A percentile compares a stretch with the other conserved stretches of the same genome.
Conservation (phyloP, 2,888 invertebrate genomes). For the Apoderus coryli region DNA sequence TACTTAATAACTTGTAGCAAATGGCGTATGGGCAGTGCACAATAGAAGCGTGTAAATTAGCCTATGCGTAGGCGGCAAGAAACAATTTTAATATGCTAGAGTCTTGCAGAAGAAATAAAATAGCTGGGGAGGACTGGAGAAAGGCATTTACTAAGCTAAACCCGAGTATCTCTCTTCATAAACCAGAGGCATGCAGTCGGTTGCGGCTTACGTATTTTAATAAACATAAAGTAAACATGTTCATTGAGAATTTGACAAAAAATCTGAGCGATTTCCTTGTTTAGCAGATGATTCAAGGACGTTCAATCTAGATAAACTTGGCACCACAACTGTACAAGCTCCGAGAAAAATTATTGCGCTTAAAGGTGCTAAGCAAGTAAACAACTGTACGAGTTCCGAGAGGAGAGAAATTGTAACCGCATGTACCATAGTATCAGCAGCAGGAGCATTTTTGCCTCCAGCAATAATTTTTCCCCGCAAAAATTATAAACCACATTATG, state of each 20-base stretch:
- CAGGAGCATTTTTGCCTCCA: constrained; percentile 20
- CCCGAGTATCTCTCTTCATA: constrained; percentile 14
- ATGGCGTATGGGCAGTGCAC: constrained; percentile 16
- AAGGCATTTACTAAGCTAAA: constrained; percentile 12
- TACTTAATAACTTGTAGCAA: constrained; percentile 10
- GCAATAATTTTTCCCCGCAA: constrained; percentile 24
- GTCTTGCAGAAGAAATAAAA: constrained; percentile 14
- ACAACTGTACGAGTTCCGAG: constrained; percentile 24
- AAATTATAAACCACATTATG: constrained; percentile 20
- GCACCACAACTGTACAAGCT: constrained; percentile 13
- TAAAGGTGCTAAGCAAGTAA: constrained; percentile 19
- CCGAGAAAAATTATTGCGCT: constrained; percentile 15
- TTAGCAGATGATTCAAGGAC: constrained; percentile 14
- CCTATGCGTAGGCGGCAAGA: constrained; percentile 15
- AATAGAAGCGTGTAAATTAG: constrained; percentile 13
- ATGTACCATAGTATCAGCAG: constrained; percentile 22
- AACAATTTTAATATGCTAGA: constrained; percentile 14
- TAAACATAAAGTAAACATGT: constrained; percentile 13
- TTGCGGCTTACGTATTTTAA: constrained; percentile 18
- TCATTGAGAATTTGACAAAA: constrained; percentile 14
- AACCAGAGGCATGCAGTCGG: constrained; percentile 15
- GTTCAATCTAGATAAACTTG: constrained; percentile 19
- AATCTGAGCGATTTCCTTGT: constrained; percentile 7
- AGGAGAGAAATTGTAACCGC: constrained; percentile 22
- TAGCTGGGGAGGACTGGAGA: constrained; percentile 15